A percentile compares a stretch with the other conserved stretches of the same genome.
Evolutionary conservation across 2,797 vertebrate species (phyloP).

Genomic region (Coilia nasus): DNA sequence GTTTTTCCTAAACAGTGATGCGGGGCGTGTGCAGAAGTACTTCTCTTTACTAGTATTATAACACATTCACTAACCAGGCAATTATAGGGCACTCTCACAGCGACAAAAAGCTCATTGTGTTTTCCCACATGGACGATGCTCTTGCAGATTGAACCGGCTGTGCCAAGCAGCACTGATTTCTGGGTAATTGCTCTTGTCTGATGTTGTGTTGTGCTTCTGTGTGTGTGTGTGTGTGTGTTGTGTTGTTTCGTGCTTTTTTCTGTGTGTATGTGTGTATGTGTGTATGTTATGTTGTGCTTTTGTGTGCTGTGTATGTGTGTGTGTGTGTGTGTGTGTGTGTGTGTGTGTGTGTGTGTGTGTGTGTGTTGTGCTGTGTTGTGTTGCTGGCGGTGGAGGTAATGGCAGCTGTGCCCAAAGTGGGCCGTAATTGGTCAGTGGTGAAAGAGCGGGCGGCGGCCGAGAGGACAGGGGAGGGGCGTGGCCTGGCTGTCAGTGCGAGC

Average conservation of each 20-base stretch:
- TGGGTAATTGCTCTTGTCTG: slow-evolving; percentile 69
- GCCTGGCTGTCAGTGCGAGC: slow-evolving; percentile 38
- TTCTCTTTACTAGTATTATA: background rate
- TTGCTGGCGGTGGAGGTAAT: slow-evolving; percentile 57
- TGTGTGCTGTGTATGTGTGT: background rate
- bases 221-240: background rate
- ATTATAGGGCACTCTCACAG: background rate
- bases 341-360: background rate
- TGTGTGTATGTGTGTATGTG: too few species aligned
- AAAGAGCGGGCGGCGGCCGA: slow-evolving; percentile 52
- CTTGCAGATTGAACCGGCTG: background rate
- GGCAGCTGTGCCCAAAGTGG: slow-evolving; percentile 67
- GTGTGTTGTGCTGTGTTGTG: background rate
- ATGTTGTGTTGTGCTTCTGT: slow-evolving; percentile 33
- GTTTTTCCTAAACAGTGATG: background rate
- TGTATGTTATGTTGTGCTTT: background rate
- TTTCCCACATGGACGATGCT: background rate
- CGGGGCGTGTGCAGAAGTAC: background rate
- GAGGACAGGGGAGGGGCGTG: slow-evolving; percentile 38
- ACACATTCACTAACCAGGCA: background rate
- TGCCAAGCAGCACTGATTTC: slow-evolving; percentile 55
- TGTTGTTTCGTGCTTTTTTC: too few species aligned
- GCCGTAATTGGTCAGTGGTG: slow-evolving; percentile 67
- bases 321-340: background rate
- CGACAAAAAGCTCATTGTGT: background rate